Base-by-base conservation (phyloP, 2,113 vertebrate species). In the Epinephelus fuscoguttatus region DNA sequence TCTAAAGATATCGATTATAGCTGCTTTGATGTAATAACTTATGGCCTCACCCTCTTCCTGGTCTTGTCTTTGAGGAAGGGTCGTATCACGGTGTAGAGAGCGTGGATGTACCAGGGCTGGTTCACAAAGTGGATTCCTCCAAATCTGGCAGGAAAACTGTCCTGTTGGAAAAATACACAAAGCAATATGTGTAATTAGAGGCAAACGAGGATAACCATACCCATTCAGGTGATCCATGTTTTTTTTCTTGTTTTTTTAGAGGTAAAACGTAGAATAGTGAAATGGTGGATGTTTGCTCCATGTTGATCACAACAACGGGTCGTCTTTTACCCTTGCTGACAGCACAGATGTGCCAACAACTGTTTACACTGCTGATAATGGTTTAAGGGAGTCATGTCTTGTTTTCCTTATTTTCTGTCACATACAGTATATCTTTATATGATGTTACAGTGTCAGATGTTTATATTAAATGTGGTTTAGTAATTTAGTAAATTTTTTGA, bases 51-150 rank as follows among this genome's bases (percentile, higher is more conserved):
- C 97, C 98, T 96, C 96, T 99, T 99, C 79, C 98, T 95, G 88
- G 98, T 99, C 94, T 99, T 99, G 96, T 99, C 98, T 90, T 99
- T 99, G 79, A 99, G 95, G 93, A 99, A 99, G 72, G 98, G 98
- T 7, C 98, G 94, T 84, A 99, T 99, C 85, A 99, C 98, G 21
- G 98, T 99, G 93, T 99, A 99, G 45, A 99, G 94, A 40, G 98
- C 98, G 78, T 99, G 98, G 91, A 99, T 99, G 91, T 99, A 99
- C 98, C 98, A 99, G 0, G 98, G 98, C 86, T 99, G 98, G 90
- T 99, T 99, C 92, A 99, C 98, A 63, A 99, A 99, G 95, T 99
- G 98, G 94, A 99, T 99, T 75, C 98, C 98, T 95, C 98, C 98
- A 81, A 99, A 99, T 13, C 98, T 91, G 84, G 98, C 98, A 30